These are phyloP conservation scores for Labrus mixtus DNA, from an alignment of 2,113 vertebrate species.

Conservation along the genomic window DNA sequence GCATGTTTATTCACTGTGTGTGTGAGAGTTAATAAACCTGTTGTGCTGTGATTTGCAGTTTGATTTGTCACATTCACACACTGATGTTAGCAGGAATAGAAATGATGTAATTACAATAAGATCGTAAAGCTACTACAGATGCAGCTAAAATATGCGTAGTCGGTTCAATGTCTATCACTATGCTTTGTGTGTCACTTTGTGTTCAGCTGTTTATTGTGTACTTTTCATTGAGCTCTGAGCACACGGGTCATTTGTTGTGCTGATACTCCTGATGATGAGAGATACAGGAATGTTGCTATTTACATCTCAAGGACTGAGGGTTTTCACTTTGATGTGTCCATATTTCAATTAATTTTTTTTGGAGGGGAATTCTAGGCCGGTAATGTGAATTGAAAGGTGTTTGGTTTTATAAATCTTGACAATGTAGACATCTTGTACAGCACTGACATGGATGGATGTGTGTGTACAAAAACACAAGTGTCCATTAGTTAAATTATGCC, in stretches of 20 bases:
- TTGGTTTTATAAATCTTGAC: neutral
- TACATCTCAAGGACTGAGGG: neutral
- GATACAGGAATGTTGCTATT: neutral
- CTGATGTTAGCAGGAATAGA: neutral
- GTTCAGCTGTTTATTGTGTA: neutral
- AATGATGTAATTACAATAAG: no score
- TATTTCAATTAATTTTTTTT: neutral
- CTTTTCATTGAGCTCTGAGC: neutral
- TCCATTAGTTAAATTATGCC: neutral
- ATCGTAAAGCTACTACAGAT: neutral
- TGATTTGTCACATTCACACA: neutral
- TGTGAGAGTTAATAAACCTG: neutral
- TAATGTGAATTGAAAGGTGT: neutral
- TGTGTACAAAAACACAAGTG: no score
- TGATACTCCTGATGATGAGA: neutral
- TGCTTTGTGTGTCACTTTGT: no score
- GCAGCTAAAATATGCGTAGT: neutral
- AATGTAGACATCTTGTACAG: neutral
- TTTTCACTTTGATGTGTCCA: neutral
- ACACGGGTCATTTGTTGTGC: neutral
- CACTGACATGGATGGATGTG: neutral
- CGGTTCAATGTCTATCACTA: no score
- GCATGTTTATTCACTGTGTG: neutral
- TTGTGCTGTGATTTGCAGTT: neutral
- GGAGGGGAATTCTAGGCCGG: neutral